Evolutionary conservation across 2,113 vertebrate species (phyloP).

Genomic region (Petromus typicus): DNA sequence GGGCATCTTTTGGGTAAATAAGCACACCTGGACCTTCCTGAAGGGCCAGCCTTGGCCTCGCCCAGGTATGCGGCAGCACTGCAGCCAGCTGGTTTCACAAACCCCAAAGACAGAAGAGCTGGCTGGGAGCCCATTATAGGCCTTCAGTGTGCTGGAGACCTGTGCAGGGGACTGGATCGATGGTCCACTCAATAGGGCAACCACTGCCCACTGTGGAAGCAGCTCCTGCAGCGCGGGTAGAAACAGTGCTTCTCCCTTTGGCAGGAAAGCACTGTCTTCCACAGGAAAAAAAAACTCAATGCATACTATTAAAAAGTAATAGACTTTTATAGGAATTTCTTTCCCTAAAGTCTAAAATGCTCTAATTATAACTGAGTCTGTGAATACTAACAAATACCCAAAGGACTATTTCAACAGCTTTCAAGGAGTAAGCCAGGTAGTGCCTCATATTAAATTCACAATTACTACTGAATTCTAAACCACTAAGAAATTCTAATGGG

Average conservation of each 20-base stretch:
- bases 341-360: neutral
- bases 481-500: neutral
- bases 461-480: accelerated
- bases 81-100: constrained; percentile 7
- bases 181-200: neutral
- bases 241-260: neutral
- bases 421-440: neutral
- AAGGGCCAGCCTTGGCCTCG: neutral
- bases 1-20: neutral
- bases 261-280: neutral
- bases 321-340: neutral
- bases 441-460: neutral
- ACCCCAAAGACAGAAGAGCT: neutral
- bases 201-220: neutral
- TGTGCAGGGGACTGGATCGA: neutral
- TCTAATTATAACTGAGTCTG: neutral
- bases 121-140: neutral
- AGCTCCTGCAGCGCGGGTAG: neutral
- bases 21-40: neutral
- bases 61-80: neutral
- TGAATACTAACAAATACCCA: neutral
- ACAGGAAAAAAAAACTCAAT: neutral
- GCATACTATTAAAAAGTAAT: constrained; percentile 32
- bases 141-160: neutral
- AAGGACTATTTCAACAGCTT: neutral